Conservation (phyloP, 1,140 invertebrate genomes). For the Drosophila melanogaster region DNA sequence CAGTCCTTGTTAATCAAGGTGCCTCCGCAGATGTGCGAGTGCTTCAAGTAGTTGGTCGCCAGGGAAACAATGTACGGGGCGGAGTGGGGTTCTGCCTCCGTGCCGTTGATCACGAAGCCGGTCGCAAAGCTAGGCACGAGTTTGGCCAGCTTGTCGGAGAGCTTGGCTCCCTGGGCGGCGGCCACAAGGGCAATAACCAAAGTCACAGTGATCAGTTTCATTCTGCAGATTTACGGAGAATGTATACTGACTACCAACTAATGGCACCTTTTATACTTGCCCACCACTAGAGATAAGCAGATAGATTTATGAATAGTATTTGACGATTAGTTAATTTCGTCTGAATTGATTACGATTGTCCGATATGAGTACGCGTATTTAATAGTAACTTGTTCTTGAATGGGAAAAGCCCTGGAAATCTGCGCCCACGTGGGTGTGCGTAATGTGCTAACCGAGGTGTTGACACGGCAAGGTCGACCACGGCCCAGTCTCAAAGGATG, state of each 20-base stretch:
- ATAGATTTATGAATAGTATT: conserved; percentile 66
- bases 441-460: conserved; percentile 50
- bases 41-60: conserved; percentile 39
- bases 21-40: conserved; percentile 77
- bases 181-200: conserved; percentile 57
- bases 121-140: conserved; percentile 71
- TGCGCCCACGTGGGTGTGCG: conserved; percentile 3
- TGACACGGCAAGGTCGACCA: conserved; percentile 37
- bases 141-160: conserved; percentile 49
- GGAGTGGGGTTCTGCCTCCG: conserved; percentile 65
- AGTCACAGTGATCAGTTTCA: conserved; percentile 70
- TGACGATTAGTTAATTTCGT: conserved; percentile 35
- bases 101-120: conserved; percentile 79
- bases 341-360: conserved; percentile 22
- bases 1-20: conserved; percentile 70
- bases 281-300: conserved; percentile 31
- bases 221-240: conserved; percentile 24
- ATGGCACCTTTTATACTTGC: conserved; percentile 39
- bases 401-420: conserved; percentile 14
- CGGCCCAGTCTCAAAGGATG: conserved; percentile 43
- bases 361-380: conserved; percentile 24
- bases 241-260: background rate
- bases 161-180: conserved; percentile 46
- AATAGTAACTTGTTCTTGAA: conserved; percentile 5
- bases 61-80: conserved; percentile 83